Conservation (phyloP, 2,113 vertebrate species). For the Chrysochloris asiatica region DNA sequence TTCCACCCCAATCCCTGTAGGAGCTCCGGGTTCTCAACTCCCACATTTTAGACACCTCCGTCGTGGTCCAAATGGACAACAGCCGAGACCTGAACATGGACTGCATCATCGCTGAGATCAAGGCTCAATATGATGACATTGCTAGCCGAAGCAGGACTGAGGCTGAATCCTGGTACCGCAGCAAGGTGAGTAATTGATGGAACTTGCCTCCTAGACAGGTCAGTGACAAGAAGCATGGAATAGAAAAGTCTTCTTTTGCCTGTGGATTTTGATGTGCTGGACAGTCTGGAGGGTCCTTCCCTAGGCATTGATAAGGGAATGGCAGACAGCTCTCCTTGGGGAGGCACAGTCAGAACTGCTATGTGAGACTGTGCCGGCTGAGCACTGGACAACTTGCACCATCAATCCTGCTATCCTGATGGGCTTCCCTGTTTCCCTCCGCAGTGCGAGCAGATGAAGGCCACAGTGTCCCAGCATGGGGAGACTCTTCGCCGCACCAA, state of each 20-base stretch:
- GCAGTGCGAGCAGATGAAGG: background rate
- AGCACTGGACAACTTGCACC: background rate
- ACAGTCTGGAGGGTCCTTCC: background rate
- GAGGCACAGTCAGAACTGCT: no score
- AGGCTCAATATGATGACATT: no score
- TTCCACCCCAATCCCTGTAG: constrained; percentile 81
- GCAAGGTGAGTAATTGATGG: no score
- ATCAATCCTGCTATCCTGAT: background rate
- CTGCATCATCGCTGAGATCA: no score
- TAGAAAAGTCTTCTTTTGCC: background rate
- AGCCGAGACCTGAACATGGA: constrained; percentile 88
- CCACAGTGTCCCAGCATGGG: no score
- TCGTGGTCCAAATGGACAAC: constrained; percentile 90
- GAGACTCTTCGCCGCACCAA: no score
- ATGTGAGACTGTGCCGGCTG: background rate
- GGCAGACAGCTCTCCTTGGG: background rate
- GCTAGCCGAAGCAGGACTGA: no score
- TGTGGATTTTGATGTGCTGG: background rate
- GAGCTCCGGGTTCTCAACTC: constrained; percentile 87
- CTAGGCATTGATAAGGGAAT: no score
- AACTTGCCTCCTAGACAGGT: background rate
- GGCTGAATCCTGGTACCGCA: no score
- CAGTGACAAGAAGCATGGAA: no score
- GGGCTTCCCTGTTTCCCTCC: background rate
- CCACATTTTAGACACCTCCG: constrained; percentile 88